Evolutionary conservation across 2,888 invertebrate species (phyloP).

Genomic region (Chirona hameri): DNA sequence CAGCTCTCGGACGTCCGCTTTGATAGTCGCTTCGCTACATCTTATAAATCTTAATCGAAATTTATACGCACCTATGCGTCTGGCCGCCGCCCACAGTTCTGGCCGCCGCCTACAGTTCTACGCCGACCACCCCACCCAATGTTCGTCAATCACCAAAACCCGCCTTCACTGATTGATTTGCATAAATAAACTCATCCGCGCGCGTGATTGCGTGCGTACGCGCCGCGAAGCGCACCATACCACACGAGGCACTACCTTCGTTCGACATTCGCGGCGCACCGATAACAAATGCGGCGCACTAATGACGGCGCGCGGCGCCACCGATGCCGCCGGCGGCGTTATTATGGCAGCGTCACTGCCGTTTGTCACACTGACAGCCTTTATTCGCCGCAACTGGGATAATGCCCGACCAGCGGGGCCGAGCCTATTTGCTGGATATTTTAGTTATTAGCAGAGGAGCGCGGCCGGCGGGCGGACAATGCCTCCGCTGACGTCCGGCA

Average conservation of each 20-base stretch:
- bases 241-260: background rate
- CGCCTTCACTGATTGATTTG: background rate
- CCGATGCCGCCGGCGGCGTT: background rate
- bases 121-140: too few species aligned
- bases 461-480: background rate
- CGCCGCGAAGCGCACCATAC: background rate
- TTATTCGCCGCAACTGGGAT: background rate
- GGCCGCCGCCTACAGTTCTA: too few species aligned
- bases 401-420: background rate
- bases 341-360: background rate
- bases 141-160: too few species aligned
- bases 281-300: slow-evolving; percentile 1
- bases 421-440: background rate
- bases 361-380: slow-evolving; percentile 6
- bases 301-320: background rate
- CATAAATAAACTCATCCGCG: background rate
- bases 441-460: background rate
- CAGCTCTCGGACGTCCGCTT: too few species aligned
- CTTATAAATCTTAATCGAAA: too few species aligned
- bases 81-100: too few species aligned
- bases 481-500: background rate
- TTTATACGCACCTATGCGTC: too few species aligned
- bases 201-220: background rate
- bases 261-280: background rate
- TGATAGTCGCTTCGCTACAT: too few species aligned